Base-by-base conservation (phyloP, 2,797 vertebrate genomes). In the Chaetophractus vellerosus region DNA sequence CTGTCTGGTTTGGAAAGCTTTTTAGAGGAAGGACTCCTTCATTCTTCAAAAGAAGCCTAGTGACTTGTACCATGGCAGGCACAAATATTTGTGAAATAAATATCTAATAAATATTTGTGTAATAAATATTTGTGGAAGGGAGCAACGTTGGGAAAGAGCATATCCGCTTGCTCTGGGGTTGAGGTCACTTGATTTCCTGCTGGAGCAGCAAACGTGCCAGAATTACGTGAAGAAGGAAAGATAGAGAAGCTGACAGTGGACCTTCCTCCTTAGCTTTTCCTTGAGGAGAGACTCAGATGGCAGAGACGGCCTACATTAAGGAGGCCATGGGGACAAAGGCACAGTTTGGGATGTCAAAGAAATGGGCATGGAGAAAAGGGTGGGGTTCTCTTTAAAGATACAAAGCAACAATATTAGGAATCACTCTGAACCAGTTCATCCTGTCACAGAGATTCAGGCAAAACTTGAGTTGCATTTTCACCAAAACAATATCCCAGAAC, bases 31-130 rank as follows among this genome's bases (percentile, higher is more conserved):
- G 14, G 26, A 6, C 55, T 52, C 1, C 48, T 76, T 80, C 16
- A 8, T 16, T 75, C 21, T 36, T 91, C 59, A 91, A 23, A 84
- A 26, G 21, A 41, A 84, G 24, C 14, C 71, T 19, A 24, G 48
- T 33, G 28, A 63, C 52, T 68, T 59, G 38, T 31, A 55, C 36
- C 12, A 11, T 41, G 33, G 26, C 36, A 69, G 71, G 36, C 83
- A 80, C 66, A 80, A 75, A 55, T 38, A 15, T 48, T 89, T 82
- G 41, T 91, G 78, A 84, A 79, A 45, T 69, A 24, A 41, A n/a
- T 64, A 66, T 84, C 23, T 69, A 24, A 38, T 45, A 71, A 63
- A 8, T 55, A 41, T 52, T 57, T 69, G 55, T 59, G 31, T 33
- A 55, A 23, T 76, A 55, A 33, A 15, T 84, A 23, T 68, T 50